phyloP scores from a whole-genome alignment of 2,888 invertebrate species.

The Cylloceria caligata region DNA sequence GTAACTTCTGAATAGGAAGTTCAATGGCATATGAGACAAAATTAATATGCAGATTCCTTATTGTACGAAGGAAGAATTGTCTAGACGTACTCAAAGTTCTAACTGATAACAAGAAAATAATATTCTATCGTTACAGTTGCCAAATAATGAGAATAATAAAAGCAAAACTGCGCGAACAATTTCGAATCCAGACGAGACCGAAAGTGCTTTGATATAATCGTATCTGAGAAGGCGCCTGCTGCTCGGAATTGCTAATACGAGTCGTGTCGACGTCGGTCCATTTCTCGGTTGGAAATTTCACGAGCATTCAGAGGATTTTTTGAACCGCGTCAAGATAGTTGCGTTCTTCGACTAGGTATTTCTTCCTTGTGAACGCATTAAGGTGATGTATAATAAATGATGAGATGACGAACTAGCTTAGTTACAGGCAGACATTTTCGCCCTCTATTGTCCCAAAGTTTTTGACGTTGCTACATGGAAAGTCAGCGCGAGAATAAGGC shows the following conservation, averaged over 20 bases:
- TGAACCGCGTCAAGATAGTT: not conserved
- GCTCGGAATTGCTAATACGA: constrained; percentile 61
- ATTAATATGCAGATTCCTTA: not conserved
- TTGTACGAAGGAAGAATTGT: not conserved
- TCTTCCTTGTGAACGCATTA: constrained; percentile 2
- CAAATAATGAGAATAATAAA: constrained; percentile 30
- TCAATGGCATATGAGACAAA: not conserved
- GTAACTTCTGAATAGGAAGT: not conserved
- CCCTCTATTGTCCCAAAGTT: constrained; percentile 71
- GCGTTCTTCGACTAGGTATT: not conserved
- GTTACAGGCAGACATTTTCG: constrained; percentile 43
- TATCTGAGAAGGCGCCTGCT: constrained; percentile 34
- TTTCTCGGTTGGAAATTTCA: not conserved
- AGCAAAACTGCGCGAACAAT: constrained; percentile 31
- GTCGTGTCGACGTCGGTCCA: constrained; percentile 24
- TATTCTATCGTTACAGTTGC: not conserved
- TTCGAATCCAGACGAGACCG: not conserved
- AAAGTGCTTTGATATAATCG: constrained; percentile 33
- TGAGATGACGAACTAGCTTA: not conserved
- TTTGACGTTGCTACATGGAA: constrained; percentile 60
- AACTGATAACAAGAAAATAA: not conserved
- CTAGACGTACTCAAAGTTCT: not conserved
- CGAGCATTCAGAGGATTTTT: constrained; percentile 9
- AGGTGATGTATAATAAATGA: not conserved
- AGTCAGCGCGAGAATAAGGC: constrained; percentile 18